Conservation (phyloP, 2,113 vertebrate species). For the Corythornis vintsioides region DNA sequence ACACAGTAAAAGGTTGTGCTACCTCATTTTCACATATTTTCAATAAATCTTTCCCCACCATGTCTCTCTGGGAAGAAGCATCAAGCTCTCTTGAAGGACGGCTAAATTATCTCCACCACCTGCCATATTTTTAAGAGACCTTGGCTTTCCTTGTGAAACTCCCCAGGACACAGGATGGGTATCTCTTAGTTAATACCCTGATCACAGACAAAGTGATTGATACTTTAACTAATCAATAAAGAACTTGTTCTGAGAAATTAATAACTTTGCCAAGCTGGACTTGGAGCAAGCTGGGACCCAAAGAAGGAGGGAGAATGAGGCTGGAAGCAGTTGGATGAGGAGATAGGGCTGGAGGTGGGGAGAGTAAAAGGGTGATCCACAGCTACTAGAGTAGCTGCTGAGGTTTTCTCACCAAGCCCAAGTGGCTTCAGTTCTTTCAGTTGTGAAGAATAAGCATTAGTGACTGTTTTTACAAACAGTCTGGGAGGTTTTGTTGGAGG, state of each 20-base stretch:
- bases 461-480: neutral
- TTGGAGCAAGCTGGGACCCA: neutral
- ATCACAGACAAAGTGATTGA: conserved; percentile 40
- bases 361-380: neutral
- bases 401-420: neutral
- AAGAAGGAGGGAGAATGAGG: no score
- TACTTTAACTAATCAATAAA: conserved; percentile 14
- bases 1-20: neutral
- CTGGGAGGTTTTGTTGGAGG: neutral
- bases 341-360: neutral
- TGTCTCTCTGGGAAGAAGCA: neutral
- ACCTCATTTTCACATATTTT: no score
- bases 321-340: neutral
- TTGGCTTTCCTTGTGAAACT: conserved; percentile 12
- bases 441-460: neutral
- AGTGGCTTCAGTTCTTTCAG: neutral
- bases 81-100: neutral
- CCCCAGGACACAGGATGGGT: neutral
- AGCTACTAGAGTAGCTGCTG: neutral
- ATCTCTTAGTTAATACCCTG: neutral
- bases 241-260: conserved; percentile 18
- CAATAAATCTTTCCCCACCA: accelerated
- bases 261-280: conserved; percentile 10
- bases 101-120: conserved; percentile 18
- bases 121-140: conserved; percentile 32